Percentiles rank a stretch among this genome's conserved stretches.
These are phyloP conservation scores for Trachelus tabidus DNA, from an alignment of 2,888 invertebrate genomes.

Conservation along the genomic window DNA sequence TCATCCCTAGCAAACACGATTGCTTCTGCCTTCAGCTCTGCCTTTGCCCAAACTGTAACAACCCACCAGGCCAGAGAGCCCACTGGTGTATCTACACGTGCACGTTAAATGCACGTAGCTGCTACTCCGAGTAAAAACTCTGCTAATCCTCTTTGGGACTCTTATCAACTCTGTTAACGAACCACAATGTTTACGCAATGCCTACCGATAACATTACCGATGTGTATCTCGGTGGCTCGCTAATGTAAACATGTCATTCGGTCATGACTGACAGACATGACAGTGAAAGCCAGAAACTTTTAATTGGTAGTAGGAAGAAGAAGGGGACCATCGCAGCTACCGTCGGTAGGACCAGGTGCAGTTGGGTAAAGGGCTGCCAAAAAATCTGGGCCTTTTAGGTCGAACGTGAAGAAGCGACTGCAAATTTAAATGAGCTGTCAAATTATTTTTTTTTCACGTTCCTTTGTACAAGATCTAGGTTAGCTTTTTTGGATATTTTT, in stretches of 20 bases:
- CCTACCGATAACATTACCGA: conserved; percentile 16
- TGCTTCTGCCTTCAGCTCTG: background rate
- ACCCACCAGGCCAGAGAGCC: background rate
- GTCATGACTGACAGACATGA: background rate
- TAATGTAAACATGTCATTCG: conserved; percentile 23
- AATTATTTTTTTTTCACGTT: too few species aligned
- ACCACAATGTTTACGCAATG: conserved; percentile 16
- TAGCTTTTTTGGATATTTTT: too few species aligned
- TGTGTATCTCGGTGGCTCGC: conserved; percentile 6
- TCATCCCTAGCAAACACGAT: conserved; percentile 19
- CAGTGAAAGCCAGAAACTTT: background rate
- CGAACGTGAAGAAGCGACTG: too few species aligned
- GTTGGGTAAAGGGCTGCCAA: too few species aligned
- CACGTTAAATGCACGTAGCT: too few species aligned
- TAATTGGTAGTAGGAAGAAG: background rate
- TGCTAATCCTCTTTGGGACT: conserved; percentile 2
- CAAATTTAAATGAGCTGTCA: too few species aligned
- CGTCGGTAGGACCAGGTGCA: too few species aligned
- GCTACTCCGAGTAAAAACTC: background rate
- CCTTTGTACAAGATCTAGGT: too few species aligned
- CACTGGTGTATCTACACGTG: too few species aligned
- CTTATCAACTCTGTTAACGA: background rate
- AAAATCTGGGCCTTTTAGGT: too few species aligned
- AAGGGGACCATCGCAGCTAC: too few species aligned
- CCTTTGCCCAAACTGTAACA: background rate